Percentiles rank a stretch among this genome's conserved stretches.
Conservation (phyloP, 2,888 invertebrate genomes). For the Nudaria mundana region DNA sequence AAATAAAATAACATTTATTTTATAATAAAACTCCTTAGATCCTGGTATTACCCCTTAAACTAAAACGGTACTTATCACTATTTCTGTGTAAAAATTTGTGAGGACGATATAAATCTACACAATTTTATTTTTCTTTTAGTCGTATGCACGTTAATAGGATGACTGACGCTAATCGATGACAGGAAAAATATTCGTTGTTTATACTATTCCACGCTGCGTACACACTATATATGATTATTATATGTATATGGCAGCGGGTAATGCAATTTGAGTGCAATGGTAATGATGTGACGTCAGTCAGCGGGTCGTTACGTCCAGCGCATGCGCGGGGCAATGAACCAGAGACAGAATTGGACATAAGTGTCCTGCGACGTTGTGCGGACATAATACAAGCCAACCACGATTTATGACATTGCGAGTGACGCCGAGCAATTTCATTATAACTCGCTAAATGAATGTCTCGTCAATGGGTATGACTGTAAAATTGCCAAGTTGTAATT, state of each 20-base stretch:
- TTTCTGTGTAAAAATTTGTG: too few species aligned
- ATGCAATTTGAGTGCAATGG: slow-evolving; percentile 64
- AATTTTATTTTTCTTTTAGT: too few species aligned
- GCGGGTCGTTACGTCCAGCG: slow-evolving; percentile 54
- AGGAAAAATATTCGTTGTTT: too few species aligned
- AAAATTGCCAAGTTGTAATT: slow-evolving; percentile 10
- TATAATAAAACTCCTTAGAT: too few species aligned
- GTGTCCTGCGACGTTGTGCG: slow-evolving; percentile 60
- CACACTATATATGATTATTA: too few species aligned
- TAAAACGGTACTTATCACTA: too few species aligned
- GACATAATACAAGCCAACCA: slow-evolving; percentile 56
- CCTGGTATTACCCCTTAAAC: too few species aligned
- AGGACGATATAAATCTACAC: too few species aligned
- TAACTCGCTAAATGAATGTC: slow-evolving; percentile 40
- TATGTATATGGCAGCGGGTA: slow-evolving; percentile 31
- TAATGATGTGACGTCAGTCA: slow-evolving; percentile 67
- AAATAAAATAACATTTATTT: too few species aligned
- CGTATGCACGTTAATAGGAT: too few species aligned
- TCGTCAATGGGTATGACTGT: slow-evolving; percentile 24
- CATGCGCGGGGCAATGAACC: slow-evolving; percentile 68
- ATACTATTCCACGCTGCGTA: too few species aligned
- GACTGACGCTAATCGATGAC: too few species aligned
- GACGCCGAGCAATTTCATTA: slow-evolving; percentile 47
- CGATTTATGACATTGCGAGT: slow-evolving; percentile 55
- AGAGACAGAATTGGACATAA: slow-evolving; percentile 70